Percentiles rank a stretch among this genome's conserved stretches.
Conservation (phyloP, 2,888 invertebrate genomes). For the Drosophila testacea region DNA sequence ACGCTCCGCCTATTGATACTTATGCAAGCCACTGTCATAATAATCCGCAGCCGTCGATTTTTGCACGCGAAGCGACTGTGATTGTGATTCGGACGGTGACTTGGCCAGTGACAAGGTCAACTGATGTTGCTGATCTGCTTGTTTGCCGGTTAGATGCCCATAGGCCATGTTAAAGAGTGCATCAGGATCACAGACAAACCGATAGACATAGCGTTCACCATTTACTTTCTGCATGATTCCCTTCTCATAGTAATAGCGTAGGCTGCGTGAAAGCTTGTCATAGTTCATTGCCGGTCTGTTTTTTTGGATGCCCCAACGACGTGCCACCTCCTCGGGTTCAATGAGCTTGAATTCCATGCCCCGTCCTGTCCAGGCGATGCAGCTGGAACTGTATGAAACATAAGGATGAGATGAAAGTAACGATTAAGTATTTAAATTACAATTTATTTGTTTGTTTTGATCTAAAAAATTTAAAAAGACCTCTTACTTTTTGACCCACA, state of each 20-base stretch:
- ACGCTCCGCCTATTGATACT: constrained; percentile 66
- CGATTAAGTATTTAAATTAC: neutral
- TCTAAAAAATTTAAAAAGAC: too few relatives aligned
- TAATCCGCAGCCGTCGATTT: constrained; percentile 62
- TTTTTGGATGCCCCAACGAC: constrained; percentile 98
- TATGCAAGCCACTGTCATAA: constrained; percentile 71
- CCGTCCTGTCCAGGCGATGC: constrained; percentile 97
- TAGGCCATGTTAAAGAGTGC: constrained; percentile 94
- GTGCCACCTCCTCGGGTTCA: constrained; percentile 98
- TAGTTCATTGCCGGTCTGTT: constrained; percentile 99
- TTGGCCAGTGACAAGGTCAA: constrained; percentile 66
- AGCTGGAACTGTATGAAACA: constrained; percentile 87
- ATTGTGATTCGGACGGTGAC: constrained; percentile 58
- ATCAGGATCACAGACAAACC: constrained; percentile 98
- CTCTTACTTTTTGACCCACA: too few relatives aligned
- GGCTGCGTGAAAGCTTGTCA: constrained; percentile 96
- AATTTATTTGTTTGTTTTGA: too few relatives aligned
- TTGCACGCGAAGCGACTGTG: constrained; percentile 63
- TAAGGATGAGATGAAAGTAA: too few relatives aligned
- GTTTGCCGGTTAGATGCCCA: constrained; percentile 78
- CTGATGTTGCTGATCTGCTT: constrained; percentile 66
- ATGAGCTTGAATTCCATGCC: constrained; percentile 98
- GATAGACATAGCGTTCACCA: constrained; percentile 98
- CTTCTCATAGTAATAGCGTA: constrained; percentile 98
- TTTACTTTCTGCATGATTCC: constrained; percentile 99